Base-by-base conservation (phyloP, 2,113 vertebrate species). In the Coptodon rendalli region DNA sequence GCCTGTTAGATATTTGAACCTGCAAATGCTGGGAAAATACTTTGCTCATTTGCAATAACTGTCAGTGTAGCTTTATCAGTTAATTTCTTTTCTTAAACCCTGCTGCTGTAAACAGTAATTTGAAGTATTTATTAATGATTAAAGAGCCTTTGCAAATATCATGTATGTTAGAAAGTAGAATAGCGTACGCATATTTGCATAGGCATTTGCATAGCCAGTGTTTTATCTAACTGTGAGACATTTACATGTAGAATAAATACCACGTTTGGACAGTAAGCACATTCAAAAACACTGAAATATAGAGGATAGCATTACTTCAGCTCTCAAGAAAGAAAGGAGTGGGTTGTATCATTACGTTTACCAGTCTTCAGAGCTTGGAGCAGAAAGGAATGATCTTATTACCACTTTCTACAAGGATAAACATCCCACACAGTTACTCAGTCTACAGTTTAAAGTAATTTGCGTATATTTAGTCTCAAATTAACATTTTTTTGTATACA, bases 371-470 rank as follows among this genome's bases (percentile, higher is more conserved):
- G 93, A 93, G 94, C 94, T 93, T 52, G 88, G 84, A 93, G 94
- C 95, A 94, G 91, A 93, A 94, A 86, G 90, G 88, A 95, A 92
- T 95, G 94, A 93, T 93, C 94, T 95, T 95, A 95, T 96, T 97
- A 96, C 91, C 91, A 94, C 87, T 91, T 92, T 93, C 93, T 93
- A 93, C 93, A 90, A 91, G 95, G 95, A 93, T 95, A 86, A 95
- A 91, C 93, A 90, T 94, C 90, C 92, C 95, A 95, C 95, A 94
- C 95, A 95, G 91, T 85, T 78, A 81, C 93, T 88, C 93, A 86
- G 91, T 93, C 90, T 95, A 92, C 91, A 95, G 87, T 93, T 95
- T 91, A 89, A 89, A 87, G 90, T 89, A 91, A 95, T 95, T 95
- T 94, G 94, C 90, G 45, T 94, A 93, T 89, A 95, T 95, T 95